These are phyloP conservation scores for Acanthosepion esculentum DNA, from an alignment of 2,888 invertebrate genomes.

Conservation along the genomic window DNA sequence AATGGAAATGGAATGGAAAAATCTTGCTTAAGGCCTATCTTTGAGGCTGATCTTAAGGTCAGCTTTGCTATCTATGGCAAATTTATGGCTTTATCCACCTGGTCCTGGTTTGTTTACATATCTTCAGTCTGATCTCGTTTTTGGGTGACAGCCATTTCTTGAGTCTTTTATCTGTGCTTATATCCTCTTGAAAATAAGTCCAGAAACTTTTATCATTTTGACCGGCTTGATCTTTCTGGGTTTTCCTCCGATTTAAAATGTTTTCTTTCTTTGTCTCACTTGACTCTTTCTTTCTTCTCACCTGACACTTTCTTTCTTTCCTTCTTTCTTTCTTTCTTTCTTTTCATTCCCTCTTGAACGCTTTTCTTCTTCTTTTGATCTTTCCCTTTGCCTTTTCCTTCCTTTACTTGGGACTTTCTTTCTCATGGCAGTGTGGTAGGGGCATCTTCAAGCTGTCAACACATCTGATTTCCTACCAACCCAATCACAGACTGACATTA, in stretches of 20 bases:
- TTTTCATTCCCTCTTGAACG: background rate
- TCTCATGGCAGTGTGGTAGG: no score
- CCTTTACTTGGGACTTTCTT: no score
- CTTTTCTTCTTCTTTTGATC: background rate
- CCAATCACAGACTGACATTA: no score
- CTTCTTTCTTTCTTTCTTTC: background rate
- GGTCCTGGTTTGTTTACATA: background rate
- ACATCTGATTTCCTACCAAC: no score
- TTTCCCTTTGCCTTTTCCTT: background rate
- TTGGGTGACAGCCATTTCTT: constrained; percentile 9
- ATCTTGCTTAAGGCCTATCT: background rate
- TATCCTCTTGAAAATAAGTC: constrained; percentile 20
- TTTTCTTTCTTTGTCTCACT: background rate
- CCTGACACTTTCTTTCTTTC: background rate
- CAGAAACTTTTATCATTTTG: background rate
- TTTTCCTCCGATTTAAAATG: background rate
- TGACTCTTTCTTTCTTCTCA: background rate
- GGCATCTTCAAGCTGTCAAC: no score
- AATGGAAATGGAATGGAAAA: background rate
- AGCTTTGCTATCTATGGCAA: background rate
- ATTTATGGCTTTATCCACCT: background rate
- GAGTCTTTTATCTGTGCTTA: background rate
- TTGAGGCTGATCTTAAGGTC: background rate
- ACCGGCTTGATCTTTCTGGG: background rate
- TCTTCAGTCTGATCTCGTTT: background rate